Base-by-base conservation (phyloP, 2,888 invertebrate species). In the Pachydiplax longipennis region DNA sequence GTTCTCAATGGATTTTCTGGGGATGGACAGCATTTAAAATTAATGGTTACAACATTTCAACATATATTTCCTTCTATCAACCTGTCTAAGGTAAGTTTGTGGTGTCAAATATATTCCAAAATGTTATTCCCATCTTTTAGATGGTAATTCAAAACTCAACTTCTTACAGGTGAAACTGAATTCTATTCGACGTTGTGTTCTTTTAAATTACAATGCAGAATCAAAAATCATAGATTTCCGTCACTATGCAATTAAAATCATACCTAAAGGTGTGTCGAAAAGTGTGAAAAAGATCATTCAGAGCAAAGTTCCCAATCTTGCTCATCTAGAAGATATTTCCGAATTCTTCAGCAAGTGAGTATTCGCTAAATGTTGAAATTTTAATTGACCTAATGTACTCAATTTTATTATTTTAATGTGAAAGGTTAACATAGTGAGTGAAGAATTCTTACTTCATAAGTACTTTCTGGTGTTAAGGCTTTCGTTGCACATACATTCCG, bases 61-160 rank as follows among this genome's bases (percentile, higher is more conserved):
- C 99, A 99, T 93, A 98, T 99, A 98, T 99, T 99, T 93, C 99
- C 99, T 0, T 97, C 98, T 0, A 98, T 99, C 91, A 99, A 99
- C 94, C 96, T 99, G 91, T 97, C 98, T 61, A 97, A 96, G 92
- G 98, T 98, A 94, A 95, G 35, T 82, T 10, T 25, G 35, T 5
- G 13, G 18, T 37, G 58, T 25, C 0, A 6, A n/a, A n/a, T n/a
- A n/a, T n/a, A n/a, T n/a, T n/a, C 13, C n/a, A n/a, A 83, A 37
- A 90, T 48, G 53, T n/a, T 8, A 53, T 35, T 13, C 73, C 6
- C 6, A 40, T 6, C 6, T 80, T 58, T 83, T n/a, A 22, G n/a
- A n/a, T n/a, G 37, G 15, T 81, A 81, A 37, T 37, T 81, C 82
- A 15, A 58, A 91, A 58, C 53, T 91, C 82, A 80, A 87, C 61